Base-by-base conservation (phyloP, 1,140 invertebrate species). In the Ips nitidus region DNA sequence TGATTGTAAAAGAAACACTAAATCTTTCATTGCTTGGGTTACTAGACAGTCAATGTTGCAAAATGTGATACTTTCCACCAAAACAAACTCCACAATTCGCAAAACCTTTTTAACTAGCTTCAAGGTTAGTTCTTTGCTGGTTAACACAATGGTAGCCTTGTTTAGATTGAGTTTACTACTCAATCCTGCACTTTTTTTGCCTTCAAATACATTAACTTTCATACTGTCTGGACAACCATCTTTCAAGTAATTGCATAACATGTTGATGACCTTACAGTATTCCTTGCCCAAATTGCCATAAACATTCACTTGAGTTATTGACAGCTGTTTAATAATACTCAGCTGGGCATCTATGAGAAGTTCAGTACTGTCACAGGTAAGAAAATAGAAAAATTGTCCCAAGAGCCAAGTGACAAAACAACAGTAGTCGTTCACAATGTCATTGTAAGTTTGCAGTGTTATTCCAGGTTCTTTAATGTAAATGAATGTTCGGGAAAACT, bases 361-460 rank as follows among this genome's bases (percentile, higher is more conserved):
- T 60, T 75, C 70, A 66, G 85, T 83, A 66, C 84, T 80, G 50
- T 84, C 80, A 5, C 82, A 80, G 43, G 82, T 83, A 74, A 83
- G 82, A 2, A 86, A 77, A 80, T 86, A 86, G 75, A 86, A 84
- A 69, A 86, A 78, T 73, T 83, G 80, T 36, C 84, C 84, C 36
- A 86, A 69, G 8, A 86, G 75, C 85, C 85, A 86, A 50, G 82
- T 83, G 71, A 85, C 84, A 70, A 86, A 86, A 1, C 82, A 79
- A 73, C 78, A 79, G 73, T 86, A 86, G 66, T 78, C 78, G 41
- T 73, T 60, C 38, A 71, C 58, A 22, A 78, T 73, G 41, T 61
- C 58, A 56, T 77, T 45, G 69, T 84, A 82, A 38, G 77, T 75
- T 67, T 83, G 80, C 61, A 81, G 80, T 67, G 80, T 80, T 70